Evolutionary conservation across 2,797 vertebrate genomes (phyloP).

Genomic region (Oophaga sylvatica): DNA sequence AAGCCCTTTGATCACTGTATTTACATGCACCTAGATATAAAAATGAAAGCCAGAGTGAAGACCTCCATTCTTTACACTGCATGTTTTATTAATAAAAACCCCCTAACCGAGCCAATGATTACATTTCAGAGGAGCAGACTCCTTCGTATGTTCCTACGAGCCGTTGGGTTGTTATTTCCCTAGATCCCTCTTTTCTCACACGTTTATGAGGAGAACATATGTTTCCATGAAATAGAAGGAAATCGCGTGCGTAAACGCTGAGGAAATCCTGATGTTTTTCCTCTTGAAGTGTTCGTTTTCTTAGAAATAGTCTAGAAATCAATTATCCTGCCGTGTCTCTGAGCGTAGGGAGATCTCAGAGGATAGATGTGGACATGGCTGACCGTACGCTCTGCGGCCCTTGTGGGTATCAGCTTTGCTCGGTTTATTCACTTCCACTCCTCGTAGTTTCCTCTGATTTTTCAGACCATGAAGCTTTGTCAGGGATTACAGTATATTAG

Average conservation of each 20-base stretch:
- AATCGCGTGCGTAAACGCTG: background rate
- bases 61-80: background rate
- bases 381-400: background rate
- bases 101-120: background rate
- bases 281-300: constrained; percentile 7
- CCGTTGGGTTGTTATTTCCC: background rate
- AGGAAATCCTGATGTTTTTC: constrained; percentile 8
- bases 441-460: background rate
- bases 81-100: background rate
- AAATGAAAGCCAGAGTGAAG: background rate
- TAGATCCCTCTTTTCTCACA: background rate
- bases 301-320: background rate
- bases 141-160: background rate
- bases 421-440: background rate
- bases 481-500: background rate
- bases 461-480: background rate
- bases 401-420: background rate
- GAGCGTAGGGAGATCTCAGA: background rate
- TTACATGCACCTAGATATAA: background rate
- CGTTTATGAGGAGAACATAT: background rate
- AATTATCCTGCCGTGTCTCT: background rate
- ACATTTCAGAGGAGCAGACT: background rate
- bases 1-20: background rate
- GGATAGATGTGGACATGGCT: background rate
- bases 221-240: background rate